These are phyloP conservation scores for Apamea epomidion DNA, from an alignment of 2,888 invertebrate species.

Conservation along the genomic window DNA sequence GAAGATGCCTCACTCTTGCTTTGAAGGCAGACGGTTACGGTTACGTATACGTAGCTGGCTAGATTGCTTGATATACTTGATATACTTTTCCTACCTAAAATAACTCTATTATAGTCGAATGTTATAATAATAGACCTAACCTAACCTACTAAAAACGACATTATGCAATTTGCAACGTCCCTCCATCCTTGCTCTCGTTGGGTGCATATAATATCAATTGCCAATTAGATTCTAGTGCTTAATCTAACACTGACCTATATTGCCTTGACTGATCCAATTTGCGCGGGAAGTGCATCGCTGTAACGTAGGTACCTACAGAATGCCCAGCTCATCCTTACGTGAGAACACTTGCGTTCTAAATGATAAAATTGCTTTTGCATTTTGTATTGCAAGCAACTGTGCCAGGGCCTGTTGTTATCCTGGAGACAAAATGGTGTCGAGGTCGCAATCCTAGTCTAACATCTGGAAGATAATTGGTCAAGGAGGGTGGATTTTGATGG, in stretches of 20 bases:
- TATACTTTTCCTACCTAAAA: not conserved
- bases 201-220: constrained; percentile 39
- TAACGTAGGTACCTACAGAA: constrained; percentile 13
- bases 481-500: not conserved
- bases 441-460: not conserved
- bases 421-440: not conserved
- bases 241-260: constrained; percentile 54
- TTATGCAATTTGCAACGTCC: constrained; percentile 3
- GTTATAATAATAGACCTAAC: not conserved
- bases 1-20: no score
- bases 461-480: not conserved
- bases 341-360: not conserved
- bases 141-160: not conserved
- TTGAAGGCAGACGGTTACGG: no score
- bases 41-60: not conserved
- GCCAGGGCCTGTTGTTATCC: not conserved
- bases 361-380: constrained; percentile 29
- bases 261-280: constrained; percentile 43
- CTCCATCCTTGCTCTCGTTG: constrained; percentile 24
- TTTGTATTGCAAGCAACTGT: not conserved
- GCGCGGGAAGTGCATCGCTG: constrained; percentile 25
- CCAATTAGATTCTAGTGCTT: constrained; percentile 28
- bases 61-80: no score
- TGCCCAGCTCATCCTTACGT: not conserved
- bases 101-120: not conserved